These are phyloP conservation scores for Ennomos quercinarius DNA, from an alignment of 2,888 invertebrate genomes.

Conservation along the genomic window DNA sequence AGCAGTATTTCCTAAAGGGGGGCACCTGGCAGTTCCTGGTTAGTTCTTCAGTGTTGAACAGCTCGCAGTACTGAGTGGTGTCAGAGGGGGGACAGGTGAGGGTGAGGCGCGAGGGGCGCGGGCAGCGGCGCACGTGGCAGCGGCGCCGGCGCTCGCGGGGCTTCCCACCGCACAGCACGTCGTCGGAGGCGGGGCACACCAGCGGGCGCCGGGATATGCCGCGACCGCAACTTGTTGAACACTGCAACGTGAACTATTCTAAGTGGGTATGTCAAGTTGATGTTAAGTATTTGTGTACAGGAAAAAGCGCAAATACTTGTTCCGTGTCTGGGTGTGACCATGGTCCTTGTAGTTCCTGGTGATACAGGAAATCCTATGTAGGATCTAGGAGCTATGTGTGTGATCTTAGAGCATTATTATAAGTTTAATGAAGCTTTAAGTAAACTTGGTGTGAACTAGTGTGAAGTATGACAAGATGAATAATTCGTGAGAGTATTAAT, in stretches of 20 bases:
- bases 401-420: too few relatives aligned
- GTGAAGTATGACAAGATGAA: too few relatives aligned
- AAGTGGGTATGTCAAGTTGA: background rate
- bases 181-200: slow-evolving; percentile 80
- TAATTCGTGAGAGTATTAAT: too few relatives aligned
- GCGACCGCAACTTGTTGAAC: slow-evolving; percentile 86
- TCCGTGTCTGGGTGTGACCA: too few relatives aligned
- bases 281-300: too few relatives aligned
- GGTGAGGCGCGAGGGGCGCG: slow-evolving; percentile 44
- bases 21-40: slow-evolving; percentile 84
- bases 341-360: too few relatives aligned
- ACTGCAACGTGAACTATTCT: slow-evolving; percentile 68
- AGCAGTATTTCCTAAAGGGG: slow-evolving; percentile 86
- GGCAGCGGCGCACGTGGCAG: slow-evolving; percentile 77
- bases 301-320: too few relatives aligned
- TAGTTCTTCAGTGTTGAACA: slow-evolving; percentile 67
- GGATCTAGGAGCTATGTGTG: too few relatives aligned
- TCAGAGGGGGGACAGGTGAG: slow-evolving; percentile 62
- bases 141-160: slow-evolving; percentile 80
- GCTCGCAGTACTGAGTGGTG: slow-evolving; percentile 78
- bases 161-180: slow-evolving; percentile 81
- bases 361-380: too few relatives aligned
- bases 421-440: too few relatives aligned
- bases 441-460: too few relatives aligned
- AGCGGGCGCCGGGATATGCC: slow-evolving; percentile 84